These are phyloP conservation scores for Halcyon smyrnensis DNA, from an alignment of 2,797 vertebrate species.

Conservation along the genomic window DNA sequence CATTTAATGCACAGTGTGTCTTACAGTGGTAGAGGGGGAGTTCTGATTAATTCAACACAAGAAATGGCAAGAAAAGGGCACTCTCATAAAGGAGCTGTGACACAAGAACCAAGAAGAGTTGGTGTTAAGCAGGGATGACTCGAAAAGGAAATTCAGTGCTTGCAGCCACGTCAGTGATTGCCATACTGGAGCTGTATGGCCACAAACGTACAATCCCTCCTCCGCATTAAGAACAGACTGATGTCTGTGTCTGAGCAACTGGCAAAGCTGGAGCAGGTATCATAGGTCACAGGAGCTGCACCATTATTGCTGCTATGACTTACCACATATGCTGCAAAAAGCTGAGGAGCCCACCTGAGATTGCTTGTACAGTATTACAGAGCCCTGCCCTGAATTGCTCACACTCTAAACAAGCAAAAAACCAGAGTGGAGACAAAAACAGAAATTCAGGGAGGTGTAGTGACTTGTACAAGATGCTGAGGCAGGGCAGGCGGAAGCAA, in stretches of 20 bases:
- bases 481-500: background rate
- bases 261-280: background rate
- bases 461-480: background rate
- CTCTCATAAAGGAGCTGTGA: background rate
- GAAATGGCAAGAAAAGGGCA: constrained; percentile 37
- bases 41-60: constrained; percentile 55
- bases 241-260: fast-evolving
- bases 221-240: background rate
- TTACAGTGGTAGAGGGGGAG: background rate
- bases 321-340: background rate
- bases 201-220: background rate
- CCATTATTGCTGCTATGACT: background rate
- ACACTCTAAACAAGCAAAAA: background rate
- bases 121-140: background rate
- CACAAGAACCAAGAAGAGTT: background rate
- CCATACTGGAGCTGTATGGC: background rate
- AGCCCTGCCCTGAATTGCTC: background rate
- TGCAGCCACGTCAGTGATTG: background rate
- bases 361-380: fast-evolving
- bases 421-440: background rate
- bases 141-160: constrained; percentile 8
- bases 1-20: constrained; percentile 55
- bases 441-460: background rate
- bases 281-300: background rate
- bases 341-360: background rate